Conservation (phyloP, 1,140 invertebrate genomes). For the Pseudoatta argentina region DNA sequence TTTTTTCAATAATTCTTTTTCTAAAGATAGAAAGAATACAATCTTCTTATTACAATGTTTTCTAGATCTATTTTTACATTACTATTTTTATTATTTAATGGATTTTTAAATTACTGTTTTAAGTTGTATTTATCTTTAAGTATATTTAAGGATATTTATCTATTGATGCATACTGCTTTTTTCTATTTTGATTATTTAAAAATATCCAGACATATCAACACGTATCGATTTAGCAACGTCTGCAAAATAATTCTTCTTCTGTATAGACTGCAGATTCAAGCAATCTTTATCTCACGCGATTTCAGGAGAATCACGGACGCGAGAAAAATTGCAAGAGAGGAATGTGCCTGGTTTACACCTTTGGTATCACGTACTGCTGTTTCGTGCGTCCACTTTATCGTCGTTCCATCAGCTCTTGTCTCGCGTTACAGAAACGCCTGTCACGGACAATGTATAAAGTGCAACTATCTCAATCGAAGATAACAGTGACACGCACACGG, state of each 20-base stretch:
- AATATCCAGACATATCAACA: background rate
- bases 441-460: constrained; percentile 36
- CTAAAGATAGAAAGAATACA: background rate
- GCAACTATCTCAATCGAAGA: constrained; percentile 49
- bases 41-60: background rate
- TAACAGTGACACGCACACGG: constrained; percentile 24
- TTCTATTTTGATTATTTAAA: constrained; percentile 1
- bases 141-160: background rate
- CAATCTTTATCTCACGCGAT: constrained; percentile 25
- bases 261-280: background rate
- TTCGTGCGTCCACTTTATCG: constrained; percentile 54
- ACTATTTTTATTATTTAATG: background rate
- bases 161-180: background rate
- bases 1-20: background rate
- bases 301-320: constrained; percentile 13
- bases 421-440: constrained; percentile 47
- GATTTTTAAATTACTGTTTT: background rate
- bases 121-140: background rate
- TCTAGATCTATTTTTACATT: background rate
- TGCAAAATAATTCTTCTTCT: background rate
- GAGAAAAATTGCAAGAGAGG: constrained; percentile 21
- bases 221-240: background rate
- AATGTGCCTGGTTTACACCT: constrained; percentile 28
- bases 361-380: constrained; percentile 17
- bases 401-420: constrained; percentile 36